These are phyloP conservation scores for Tetragonula carbonaria DNA, from an alignment of 2,888 invertebrate genomes.

Conservation along the genomic window DNA sequence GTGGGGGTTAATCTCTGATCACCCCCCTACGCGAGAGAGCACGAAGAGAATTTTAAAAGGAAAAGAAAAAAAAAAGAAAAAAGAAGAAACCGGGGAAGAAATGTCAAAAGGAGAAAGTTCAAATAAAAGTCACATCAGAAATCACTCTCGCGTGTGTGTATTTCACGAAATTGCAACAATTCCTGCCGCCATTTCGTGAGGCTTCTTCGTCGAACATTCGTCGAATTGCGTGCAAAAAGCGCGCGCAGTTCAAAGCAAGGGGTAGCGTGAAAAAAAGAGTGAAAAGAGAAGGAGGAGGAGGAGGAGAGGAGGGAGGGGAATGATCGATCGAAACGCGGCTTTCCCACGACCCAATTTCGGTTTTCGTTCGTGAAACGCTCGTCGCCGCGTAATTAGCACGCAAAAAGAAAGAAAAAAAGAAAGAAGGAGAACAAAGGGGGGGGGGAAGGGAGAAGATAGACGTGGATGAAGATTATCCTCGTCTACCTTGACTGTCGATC, in stretches of 20 bases:
- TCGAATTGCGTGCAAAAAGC: neutral
- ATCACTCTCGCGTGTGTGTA: too few species aligned
- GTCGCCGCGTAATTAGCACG: conserved; percentile 45
- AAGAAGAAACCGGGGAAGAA: too few species aligned
- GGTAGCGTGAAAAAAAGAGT: neutral
- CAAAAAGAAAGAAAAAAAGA: neutral
- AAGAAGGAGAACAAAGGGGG: neutral
- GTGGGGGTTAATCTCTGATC: too few species aligned
- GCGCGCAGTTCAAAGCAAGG: neutral
- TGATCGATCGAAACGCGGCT: conserved; percentile 27
- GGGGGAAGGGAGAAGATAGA: neutral
- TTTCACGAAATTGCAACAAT: too few species aligned
- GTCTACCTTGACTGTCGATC: conserved; percentile 31
- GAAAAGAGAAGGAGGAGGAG: too few species aligned
- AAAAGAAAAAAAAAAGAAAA: too few species aligned
- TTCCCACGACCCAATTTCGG: conserved; percentile 62
- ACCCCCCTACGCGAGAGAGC: too few species aligned
- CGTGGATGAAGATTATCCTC: conserved; percentile 39
- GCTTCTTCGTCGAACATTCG: neutral
- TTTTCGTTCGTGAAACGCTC: neutral
- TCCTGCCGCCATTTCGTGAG: neutral
- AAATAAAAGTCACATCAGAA: too few species aligned
- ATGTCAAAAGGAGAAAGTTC: too few species aligned
- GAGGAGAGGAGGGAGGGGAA: conserved; percentile 1
- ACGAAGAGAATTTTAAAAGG: too few species aligned